Conservation (phyloP, 2,888 invertebrate genomes). For the Crossocerus cetratus region DNA sequence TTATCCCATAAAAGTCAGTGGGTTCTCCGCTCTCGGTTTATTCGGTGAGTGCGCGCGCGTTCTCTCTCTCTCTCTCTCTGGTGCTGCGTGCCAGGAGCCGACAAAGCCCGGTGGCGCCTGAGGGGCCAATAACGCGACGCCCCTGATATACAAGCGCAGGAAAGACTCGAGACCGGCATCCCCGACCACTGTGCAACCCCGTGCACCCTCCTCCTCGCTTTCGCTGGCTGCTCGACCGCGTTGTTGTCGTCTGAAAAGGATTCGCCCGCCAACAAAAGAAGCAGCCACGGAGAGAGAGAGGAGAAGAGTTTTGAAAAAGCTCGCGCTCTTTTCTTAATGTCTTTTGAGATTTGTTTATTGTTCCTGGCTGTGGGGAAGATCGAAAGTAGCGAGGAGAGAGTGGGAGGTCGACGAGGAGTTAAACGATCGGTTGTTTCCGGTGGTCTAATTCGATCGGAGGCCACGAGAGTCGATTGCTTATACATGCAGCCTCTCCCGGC, state of each 20-base stretch:
- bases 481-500: conserved; percentile 59
- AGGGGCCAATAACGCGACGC: conserved; percentile 74
- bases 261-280: conserved; percentile 46
- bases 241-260: conserved; percentile 60
- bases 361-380: too few relatives aligned
- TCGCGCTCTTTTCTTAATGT: conserved; percentile 27
- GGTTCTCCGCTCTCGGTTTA: conserved; percentile 68
- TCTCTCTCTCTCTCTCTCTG: too few relatives aligned
- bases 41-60: conserved; percentile 43
- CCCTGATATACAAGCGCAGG: conserved; percentile 65
- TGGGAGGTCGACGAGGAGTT: too few relatives aligned
- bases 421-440: too few relatives aligned
- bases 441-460: conserved; percentile 37
- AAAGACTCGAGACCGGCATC: conserved; percentile 45
- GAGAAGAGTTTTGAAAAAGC: conserved; percentile 32
- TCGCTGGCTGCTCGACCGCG: conserved; percentile 55
- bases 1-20: conserved; percentile 70
- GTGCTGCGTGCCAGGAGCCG: conserved; percentile 65
- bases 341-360: not conserved
- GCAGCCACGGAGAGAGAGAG: not conserved
- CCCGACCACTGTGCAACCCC: conserved; percentile 40
- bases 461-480: conserved; percentile 48
- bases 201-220: conserved; percentile 10
- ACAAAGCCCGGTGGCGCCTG: conserved; percentile 72
- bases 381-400: too few relatives aligned